Evolutionary conservation across 1,140 invertebrate species (phyloP).

Genomic region (Trissolcus basalis): DNA sequence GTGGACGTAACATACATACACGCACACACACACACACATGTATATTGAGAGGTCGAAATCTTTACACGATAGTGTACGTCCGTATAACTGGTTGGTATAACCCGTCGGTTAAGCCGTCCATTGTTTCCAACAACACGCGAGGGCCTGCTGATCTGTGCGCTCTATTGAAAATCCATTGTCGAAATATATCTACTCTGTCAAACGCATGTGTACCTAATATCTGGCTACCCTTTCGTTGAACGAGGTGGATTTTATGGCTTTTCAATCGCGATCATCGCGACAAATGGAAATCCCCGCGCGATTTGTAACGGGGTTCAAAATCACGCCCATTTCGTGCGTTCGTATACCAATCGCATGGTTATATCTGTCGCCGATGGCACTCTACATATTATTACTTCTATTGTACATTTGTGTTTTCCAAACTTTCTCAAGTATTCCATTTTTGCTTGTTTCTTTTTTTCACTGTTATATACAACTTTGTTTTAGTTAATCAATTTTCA

Average conservation of each 20-base stretch:
- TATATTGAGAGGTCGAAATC: constrained; percentile 34
- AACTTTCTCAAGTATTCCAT: not conserved
- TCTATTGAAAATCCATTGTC: constrained; percentile 73
- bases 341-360: constrained; percentile 36
- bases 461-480: too few species aligned
- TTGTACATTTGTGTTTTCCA: constrained; percentile 42
- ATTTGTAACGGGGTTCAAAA: constrained; percentile 59
- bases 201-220: constrained; percentile 73
- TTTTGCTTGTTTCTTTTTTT: not conserved
- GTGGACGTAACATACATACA: not conserved
- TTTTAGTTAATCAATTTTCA: too few species aligned
- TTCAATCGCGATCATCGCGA: constrained; percentile 65
- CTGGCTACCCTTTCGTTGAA: constrained; percentile 72
- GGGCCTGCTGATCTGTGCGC: constrained; percentile 67
- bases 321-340: constrained; percentile 52
- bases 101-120: constrained; percentile 66
- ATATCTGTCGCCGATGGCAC: constrained; percentile 55
- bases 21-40: constrained; percentile 4
- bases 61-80: constrained; percentile 59
- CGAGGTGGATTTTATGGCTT: constrained; percentile 72
- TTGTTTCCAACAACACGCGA: constrained; percentile 69
- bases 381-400: constrained; percentile 50
- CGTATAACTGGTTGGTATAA: constrained; percentile 54
- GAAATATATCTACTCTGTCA: constrained; percentile 74
- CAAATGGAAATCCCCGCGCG: constrained; percentile 55